Conservation (phyloP, 2,888 invertebrate species). For the Cyclophora punctaria region DNA sequence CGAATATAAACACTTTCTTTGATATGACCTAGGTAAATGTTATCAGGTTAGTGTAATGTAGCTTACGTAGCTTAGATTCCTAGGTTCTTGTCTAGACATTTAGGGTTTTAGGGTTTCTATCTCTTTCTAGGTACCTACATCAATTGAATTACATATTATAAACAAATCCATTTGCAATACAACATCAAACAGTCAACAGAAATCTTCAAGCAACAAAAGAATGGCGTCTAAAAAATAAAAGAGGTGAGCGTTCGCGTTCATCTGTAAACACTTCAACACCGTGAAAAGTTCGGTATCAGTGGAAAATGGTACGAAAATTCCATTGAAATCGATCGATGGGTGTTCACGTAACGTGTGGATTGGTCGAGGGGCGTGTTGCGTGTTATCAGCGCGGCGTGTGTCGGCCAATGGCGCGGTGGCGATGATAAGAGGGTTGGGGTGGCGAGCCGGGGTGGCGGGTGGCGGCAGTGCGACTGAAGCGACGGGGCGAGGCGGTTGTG, state of each 20-base stretch:
- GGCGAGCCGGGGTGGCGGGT: slow-evolving; percentile 20
- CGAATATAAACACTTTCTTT: no score
- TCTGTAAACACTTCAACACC: slow-evolving; percentile 48
- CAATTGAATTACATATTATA: no score
- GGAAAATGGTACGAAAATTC: slow-evolving; percentile 58
- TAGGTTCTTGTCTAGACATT: no score
- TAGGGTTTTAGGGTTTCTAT: no score
- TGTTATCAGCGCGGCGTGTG: slow-evolving; percentile 52
- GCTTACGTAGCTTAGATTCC: no score
- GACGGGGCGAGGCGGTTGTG: slow-evolving; percentile 45
- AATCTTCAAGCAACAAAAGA: slow-evolving; percentile 21
- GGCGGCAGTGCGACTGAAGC: slow-evolving; percentile 46
- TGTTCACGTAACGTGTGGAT: slow-evolving; percentile 47
- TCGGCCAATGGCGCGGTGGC: slow-evolving; percentile 49
- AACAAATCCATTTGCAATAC: no score
- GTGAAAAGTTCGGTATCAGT: slow-evolving; percentile 56
- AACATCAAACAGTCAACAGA: slow-evolving; percentile 9
- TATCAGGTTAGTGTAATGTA: no score
- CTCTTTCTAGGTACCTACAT: no score
- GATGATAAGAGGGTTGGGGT: slow-evolving; percentile 69
- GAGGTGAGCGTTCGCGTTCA: slow-evolving; percentile 32
- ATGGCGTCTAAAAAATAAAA: slow-evolving; percentile 33
- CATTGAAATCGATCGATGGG: slow-evolving; percentile 65
- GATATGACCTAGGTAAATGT: no score
- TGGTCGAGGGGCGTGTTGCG: slow-evolving; percentile 66